These are phyloP conservation scores for Siniperca scherzeri DNA, from an alignment of 2,797 vertebrate genomes.

Conservation along the genomic window DNA sequence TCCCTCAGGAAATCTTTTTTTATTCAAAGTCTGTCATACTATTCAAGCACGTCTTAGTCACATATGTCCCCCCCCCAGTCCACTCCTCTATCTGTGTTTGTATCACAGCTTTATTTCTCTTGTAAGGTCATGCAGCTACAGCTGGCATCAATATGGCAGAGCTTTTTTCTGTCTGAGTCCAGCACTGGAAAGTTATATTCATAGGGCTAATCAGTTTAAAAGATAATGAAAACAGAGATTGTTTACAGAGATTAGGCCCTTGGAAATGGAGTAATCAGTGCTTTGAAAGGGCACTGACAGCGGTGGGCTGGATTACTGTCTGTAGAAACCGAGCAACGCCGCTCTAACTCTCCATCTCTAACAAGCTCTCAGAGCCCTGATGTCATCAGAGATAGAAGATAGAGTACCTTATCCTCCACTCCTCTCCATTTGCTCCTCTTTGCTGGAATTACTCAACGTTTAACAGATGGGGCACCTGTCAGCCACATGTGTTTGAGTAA, in stretches of 20 bases:
- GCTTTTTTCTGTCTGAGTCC: slow-evolving; percentile 77
- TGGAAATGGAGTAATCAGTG: slow-evolving; percentile 84
- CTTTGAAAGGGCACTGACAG: slow-evolving; percentile 82
- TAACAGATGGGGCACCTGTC: slow-evolving; percentile 84
- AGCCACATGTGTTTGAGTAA: slow-evolving; percentile 94
- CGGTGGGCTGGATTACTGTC: slow-evolving; percentile 76
- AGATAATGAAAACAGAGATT: slow-evolving; percentile 87
- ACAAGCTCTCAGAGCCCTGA: slow-evolving; percentile 81
- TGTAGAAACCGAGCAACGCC: slow-evolving; percentile 69
- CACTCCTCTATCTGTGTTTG: slow-evolving; percentile 76
- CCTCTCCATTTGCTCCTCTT: slow-evolving; percentile 85
- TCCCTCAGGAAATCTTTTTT: slow-evolving; percentile 62
- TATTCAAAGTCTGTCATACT: slow-evolving; percentile 67
- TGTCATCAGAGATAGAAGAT: slow-evolving; percentile 87
- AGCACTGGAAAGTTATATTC: slow-evolving; percentile 85
- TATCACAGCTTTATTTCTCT: slow-evolving; percentile 79
- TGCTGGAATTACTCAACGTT: slow-evolving; percentile 86
- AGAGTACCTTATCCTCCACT: slow-evolving; percentile 79
- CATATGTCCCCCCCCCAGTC: slow-evolving; percentile 62
- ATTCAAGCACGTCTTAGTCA: slow-evolving; percentile 64
- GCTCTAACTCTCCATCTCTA: slow-evolving; percentile 74
- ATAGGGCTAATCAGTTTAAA: slow-evolving; percentile 85
- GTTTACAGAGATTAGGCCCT: slow-evolving; percentile 85
- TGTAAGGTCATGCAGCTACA: slow-evolving; percentile 83
- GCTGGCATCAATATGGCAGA: slow-evolving; percentile 85